Evolutionary conservation across 2,113 vertebrate genomes (phyloP).

Genomic region (Heteronetta atricapilla): DNA sequence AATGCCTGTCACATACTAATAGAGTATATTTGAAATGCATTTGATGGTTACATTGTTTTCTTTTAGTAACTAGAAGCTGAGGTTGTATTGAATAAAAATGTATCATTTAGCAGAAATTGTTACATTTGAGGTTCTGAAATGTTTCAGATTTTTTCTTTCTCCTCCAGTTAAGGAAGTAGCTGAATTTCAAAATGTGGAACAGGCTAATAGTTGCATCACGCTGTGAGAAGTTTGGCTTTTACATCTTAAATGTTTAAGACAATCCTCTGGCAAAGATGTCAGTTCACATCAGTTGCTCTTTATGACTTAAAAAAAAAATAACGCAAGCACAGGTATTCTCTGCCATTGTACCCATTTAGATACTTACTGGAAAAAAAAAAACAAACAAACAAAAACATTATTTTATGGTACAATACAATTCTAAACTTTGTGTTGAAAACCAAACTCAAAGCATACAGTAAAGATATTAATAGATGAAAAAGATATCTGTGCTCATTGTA

Average conservation of each 20-base stretch:
- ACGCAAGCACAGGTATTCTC: not conserved
- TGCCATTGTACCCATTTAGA: not conserved
- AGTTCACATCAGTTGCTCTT: not conserved
- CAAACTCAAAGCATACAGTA: not conserved
- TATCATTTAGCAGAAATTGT: not conserved
- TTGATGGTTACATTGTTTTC: not conserved
- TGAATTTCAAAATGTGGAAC: not conserved
- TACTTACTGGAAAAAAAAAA: not conserved
- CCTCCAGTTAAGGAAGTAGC: not conserved
- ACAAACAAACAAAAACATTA: accelerated
- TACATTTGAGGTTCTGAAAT: not conserved
- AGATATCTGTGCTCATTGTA: not conserved
- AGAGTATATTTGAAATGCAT: not conserved
- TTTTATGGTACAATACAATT: not conserved
- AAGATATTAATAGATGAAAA: not conserved
- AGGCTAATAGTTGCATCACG: not conserved
- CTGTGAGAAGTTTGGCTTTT: not conserved
- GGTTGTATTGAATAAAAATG: not conserved
- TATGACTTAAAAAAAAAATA: not conserved
- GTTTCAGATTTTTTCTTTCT: not conserved
- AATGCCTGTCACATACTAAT: not conserved
- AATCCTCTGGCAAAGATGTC: not conserved
- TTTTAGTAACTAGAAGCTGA: not conserved
- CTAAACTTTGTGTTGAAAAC: not conserved
- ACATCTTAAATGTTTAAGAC: not conserved